Base-by-base conservation (phyloP, 1,140 invertebrate species). In the Odontomachus brunneus region DNA sequence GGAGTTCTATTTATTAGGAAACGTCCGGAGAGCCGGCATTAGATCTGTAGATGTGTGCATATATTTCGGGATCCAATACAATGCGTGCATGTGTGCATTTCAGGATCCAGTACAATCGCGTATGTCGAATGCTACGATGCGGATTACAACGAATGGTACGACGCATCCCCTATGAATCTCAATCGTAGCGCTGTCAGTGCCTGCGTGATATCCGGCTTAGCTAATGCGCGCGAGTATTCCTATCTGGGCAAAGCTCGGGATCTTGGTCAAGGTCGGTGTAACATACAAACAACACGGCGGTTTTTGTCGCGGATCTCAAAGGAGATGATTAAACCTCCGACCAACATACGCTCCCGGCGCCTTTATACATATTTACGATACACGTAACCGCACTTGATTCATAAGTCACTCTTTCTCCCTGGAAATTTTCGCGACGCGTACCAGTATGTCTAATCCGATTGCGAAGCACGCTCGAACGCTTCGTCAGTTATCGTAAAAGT, bases 141-240 rank as follows among this genome's bases (percentile, higher is more conserved):
- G 0, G 95, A 95, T 65, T 94, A 94, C 2, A 94, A 96, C 88
- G 95, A 97, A 89, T 97, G 97, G 97, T 95, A 95, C 84, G 95
- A 96, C 80, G 95, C 95, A 0, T 94, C 96, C 0, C 94, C 95
- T 0, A 96, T 97, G 96, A 97, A 96, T 90, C 91, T 97, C 3
- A 97, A 96, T 72, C 95, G 97, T 19, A 98, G 97, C 26, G 97
- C 97, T 0, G 92, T 98, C 5, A 97, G 97, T 1, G 97, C 97
- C 0, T 98, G 97, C 88, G 97, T 98, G 7, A 96, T 98, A 22
- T 95, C 95, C 66, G 97, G 96, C 0, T 93, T 98, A 44, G 96
- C 96, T 0, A 98, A 98, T 91, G 96, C 97, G 0, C 95, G 96
- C 12, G 97, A 98, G 87, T 98, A 97, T 91, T 91, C 92, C 3